Evolutionary conservation across 2,888 invertebrate species (phyloP), one percentile per base, ranked within the genome.

Genomic region (Megamerina dolium): DNA sequence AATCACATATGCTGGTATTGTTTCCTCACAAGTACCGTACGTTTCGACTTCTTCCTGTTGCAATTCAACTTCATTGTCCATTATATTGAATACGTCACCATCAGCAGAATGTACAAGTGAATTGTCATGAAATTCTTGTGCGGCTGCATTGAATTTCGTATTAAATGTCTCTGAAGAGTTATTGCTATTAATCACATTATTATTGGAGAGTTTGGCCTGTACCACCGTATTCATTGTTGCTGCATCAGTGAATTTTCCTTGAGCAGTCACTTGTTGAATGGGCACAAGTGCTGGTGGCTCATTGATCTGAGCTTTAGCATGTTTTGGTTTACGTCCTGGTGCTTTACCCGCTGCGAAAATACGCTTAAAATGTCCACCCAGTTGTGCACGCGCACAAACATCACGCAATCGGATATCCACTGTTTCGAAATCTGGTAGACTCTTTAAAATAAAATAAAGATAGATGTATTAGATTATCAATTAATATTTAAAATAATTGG

Each of bases 381-480:
- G 60, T 50, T 71, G 68, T 2, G 72, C 68, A 14, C 72, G 57
- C 3, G 64, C 63, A 46, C 66, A 66, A 10, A 72, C 64, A 50
- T 83, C 90, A 55, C 84, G 79, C 40, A 91, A 68, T 8, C 82
- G 81, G 53, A 91, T 83, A 37, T 84, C 86, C 54, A 80, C 77
- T 12, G 84, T 86, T 58, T 85, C 83, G 39, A 88, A 74, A 65
- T 88, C 87, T 14, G 85, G 82, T 63, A 85, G 82, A 57, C 78
- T 77, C 80, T 84, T 60, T 8, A 74, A 74, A 30, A 29, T 6
- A 47, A n/a, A n/a, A n/a, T 46, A 41, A 33, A 39, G 23, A 38
- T 31, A n/a, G 21, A 26, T 19, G 16, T 12, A 20, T n/a, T 23
- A 26, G 14, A 23, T 18, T 31, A 8, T 12, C 13, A 13, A 20